Evolutionary conservation across 2,888 invertebrate species (phyloP), one percentile per base, ranked within the genome.

Genomic region (Pimpla rufipes): DNA sequence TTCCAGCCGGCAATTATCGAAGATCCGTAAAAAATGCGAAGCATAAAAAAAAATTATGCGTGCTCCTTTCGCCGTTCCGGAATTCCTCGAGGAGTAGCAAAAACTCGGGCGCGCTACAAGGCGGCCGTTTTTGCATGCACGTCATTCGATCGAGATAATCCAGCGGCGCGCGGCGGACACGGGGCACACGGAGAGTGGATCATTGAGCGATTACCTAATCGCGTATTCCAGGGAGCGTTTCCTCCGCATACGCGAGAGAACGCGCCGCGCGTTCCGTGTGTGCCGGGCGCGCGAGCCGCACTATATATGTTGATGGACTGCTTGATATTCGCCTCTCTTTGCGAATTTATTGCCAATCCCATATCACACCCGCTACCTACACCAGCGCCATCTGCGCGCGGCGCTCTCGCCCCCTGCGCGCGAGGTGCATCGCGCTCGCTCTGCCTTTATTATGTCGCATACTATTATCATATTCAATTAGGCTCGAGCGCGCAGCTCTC

Each of bases 281-380:
- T 55, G 73, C 79, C 29, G 67, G 2, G 5, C 29, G 71, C 73
- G 45, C 37, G 23, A 52, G 23, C 62, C 21, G 71, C 37, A 47
- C 62, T 66, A 62, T 79, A 75, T 74, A 80, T 73, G 73, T 77
- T 68, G 83, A 79, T 83, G 50, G 83, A 83, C 76, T 75, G 82
- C 75, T 83, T 79, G 83, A 83, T 83, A 79, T 79, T 76, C 79
- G 62, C 70, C 59, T 45, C 79, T 80, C 67, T 77, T 77, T 73
- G 73, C 76, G 62, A 79, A 83, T 83, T 83, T 83, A 83, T 83
- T 80, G 76, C 73, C 73, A 62, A 80, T 80, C 70, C 79, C 50
- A 59, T 79, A 82, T 74, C 75, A 59, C 66, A 50, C 64, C 57
- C 29, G 3, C 3, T 29, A 29, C 29, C 29, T 29, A 2, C 45